Conservation (phyloP, 35 echinoderm and acorn worm species). For the Ophioderma brevispina region DNA sequence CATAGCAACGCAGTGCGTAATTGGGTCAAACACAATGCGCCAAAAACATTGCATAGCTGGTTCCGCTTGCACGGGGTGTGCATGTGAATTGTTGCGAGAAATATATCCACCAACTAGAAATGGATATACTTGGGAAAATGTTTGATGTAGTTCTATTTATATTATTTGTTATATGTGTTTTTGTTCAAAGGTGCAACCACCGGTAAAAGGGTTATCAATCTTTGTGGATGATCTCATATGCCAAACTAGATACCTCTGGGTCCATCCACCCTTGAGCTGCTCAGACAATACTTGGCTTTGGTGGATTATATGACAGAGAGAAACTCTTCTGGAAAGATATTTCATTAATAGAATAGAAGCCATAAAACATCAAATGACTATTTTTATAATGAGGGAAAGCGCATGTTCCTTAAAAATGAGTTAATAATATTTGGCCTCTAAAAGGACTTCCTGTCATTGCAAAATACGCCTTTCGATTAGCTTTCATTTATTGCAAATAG, state of each 20-base stretch:
- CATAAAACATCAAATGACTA: neutral
- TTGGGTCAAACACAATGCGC: no score
- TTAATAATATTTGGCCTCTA: no score
- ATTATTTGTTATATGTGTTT: neutral
- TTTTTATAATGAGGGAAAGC: neutral
- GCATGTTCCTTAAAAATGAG: neutral
- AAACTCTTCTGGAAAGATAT: conserved; percentile 99
- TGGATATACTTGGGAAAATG: neutral
- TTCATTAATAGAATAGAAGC: conserved; percentile 46
- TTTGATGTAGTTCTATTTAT: neutral
- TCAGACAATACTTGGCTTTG: conserved; percentile 93
- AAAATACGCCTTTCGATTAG: no score
- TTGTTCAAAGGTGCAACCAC: conserved; percentile 76
- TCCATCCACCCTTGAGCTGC: conserved; percentile 98
- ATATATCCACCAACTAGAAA: no score
- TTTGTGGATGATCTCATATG: conserved; percentile 99
- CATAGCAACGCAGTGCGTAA: no score
- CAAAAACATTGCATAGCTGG: no score
- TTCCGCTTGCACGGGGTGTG: no score
- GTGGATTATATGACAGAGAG: conserved; percentile 96
- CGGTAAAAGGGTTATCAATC: conserved; percentile 90
- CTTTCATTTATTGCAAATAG: no score
- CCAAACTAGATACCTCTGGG: conserved; percentile 97
- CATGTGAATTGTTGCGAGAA: no score
- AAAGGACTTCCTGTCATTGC: neutral